Base-by-base conservation (phyloP, 2,113 vertebrate genomes). In the Indicator indicator region DNA sequence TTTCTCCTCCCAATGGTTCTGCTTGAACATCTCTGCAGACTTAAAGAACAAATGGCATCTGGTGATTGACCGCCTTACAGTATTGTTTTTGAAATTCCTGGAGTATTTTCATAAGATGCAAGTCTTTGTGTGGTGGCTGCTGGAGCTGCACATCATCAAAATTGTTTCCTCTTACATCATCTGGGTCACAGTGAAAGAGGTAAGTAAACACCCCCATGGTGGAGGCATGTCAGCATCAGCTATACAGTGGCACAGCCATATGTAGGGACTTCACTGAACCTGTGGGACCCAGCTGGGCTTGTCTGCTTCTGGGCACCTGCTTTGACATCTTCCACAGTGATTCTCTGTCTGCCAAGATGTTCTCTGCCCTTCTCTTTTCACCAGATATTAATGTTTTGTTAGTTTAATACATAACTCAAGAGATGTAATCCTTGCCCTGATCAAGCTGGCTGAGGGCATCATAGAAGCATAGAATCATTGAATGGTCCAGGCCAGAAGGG, bases 121-220 rank as follows among this genome's bases (percentile, higher is more conserved):
- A 97, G 98, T 99, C 68, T 99, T 99, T 73, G 98, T 99, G 93
- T 99, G 99, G 99, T 99, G 99, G 99, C 95, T 99, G 71, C 97
- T 99, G 97, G 99, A 99, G 96, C 96, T 99, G 88, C 99, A 99
- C 93, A 98, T 99, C 96, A 98, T 99, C 98, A 99, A 99, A 97
- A 99, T 99, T 1, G 98, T 99, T 55, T 98, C 99, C 3, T 99
- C 99, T 14, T 99, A 99, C 93, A 99, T 99, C 64, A 98, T 99
- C 89, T 98, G 99, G 98, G 98, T 99, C 55, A 98, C 98, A 11
- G 97, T 99, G 91, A 98, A 98, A 93, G 99, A 99, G 99, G 99
- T 98, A 98, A 94, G 98, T 97, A 71, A 78, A 92, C 12, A 20
- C n/a, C 36, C 12, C n/a, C 13, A 3, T 33, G 3, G 1, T 21